A percentile compares a stretch with the other conserved stretches of the same genome.
Conservation (phyloP, 1,140 invertebrate species). For the Tetramorium simillimum region DNA sequence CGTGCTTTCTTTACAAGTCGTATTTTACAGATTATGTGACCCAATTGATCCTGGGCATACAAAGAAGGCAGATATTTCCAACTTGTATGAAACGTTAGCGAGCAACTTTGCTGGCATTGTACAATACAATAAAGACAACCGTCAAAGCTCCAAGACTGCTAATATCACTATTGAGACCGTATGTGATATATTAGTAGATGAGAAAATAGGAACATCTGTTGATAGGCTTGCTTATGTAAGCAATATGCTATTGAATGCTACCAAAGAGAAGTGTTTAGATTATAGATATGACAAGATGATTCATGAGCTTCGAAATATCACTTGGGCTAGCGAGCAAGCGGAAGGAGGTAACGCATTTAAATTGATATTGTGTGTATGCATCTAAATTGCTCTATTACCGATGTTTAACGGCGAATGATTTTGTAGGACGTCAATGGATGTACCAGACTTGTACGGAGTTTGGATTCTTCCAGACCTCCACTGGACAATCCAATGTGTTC, state of each 20-base stretch:
- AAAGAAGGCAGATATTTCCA: conserved; percentile 90
- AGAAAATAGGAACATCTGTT: conserved; percentile 87
- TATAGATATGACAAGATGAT: conserved; percentile 94
- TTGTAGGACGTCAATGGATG: conserved; percentile 93
- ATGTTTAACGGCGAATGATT: conserved; percentile 11
- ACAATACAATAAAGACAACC: conserved; percentile 98
- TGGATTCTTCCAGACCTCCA: conserved; percentile 97
- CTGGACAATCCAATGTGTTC: conserved; percentile 90
- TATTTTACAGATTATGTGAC: conserved; percentile 90
- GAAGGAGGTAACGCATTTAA: conserved; percentile 87
- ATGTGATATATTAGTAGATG: conserved; percentile 91
- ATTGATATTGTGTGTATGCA: conserved; percentile 14
- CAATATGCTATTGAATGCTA: conserved; percentile 88
- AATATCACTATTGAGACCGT: conserved; percentile 93
- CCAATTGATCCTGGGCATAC: conserved; percentile 87
- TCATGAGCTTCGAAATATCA: conserved; percentile 88
- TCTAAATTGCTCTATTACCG: neutral
- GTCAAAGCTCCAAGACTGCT: conserved; percentile 87
- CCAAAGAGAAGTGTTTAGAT: conserved; percentile 93
- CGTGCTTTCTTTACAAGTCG: conserved; percentile 3
- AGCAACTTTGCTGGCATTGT: conserved; percentile 94
- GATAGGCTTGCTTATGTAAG: conserved; percentile 91
- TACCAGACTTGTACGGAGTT: conserved; percentile 98
- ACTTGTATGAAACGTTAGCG: conserved; percentile 93
- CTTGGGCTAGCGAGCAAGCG: conserved; percentile 88